Evolutionary conservation across 2,797 vertebrate species (phyloP).

Genomic region (Paguma larvata): DNA sequence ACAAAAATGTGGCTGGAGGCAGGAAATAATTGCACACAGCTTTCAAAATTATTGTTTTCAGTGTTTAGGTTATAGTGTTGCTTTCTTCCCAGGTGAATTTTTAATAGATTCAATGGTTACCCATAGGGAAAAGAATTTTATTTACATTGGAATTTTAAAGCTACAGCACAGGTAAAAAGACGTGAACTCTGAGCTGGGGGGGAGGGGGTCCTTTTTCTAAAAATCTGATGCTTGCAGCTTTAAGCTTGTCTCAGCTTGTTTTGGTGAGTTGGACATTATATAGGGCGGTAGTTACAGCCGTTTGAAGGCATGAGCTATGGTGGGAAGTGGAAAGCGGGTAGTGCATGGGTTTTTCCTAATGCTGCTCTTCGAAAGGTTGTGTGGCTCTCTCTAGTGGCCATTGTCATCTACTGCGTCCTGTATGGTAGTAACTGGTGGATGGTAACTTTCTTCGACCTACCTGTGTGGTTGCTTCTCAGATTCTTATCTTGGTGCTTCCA

Average conservation of each 20-base stretch:
- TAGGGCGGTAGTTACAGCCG: too few relatives aligned
- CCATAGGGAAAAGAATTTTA: background rate
- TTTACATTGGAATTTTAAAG: background rate
- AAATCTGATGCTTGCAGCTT: background rate
- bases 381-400: conserved; percentile 86
- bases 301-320: background rate
- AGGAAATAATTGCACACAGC: conserved; percentile 46
- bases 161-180: background rate
- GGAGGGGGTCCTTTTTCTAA: background rate
- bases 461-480: background rate
- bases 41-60: conserved; percentile 36
- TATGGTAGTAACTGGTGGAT: accelerated
- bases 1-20: conserved; percentile 50
- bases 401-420: background rate
- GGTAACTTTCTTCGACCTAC: background rate
- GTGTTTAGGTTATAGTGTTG: conserved; percentile 17
- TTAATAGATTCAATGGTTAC: conserved; percentile 55
- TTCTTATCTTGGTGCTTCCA: background rate
- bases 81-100: conserved; percentile 55
- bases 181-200: background rate
- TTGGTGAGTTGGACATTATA: background rate
- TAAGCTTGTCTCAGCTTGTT: background rate
- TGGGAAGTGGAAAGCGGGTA: background rate
- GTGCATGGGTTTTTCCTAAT: background rate
- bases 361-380: conserved; percentile 75